Evolutionary conservation across 2,888 invertebrate genomes (phyloP), one percentile per base, ranked within the genome.

Genomic region (Lypha dubia): DNA sequence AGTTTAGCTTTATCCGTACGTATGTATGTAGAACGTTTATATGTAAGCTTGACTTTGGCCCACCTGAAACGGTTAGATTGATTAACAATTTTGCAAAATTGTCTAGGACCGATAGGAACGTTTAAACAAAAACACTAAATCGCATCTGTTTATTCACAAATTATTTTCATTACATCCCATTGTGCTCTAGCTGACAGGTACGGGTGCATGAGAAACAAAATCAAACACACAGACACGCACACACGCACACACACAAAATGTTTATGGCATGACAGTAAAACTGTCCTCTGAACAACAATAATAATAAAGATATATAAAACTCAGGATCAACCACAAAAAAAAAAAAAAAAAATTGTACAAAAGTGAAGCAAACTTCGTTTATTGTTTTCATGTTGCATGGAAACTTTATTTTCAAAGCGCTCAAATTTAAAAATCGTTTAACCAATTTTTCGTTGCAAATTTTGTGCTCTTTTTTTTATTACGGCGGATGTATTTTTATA

Each of bases 401-500:
- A 84, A 84, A 84, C 76, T 80, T 84, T 77, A 49, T 56, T 79
- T 79, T 73, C 76, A 73, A 80, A 76, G 80, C n/a, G n/a, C 76
- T 84, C 46, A 35, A 73, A 75, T 76, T 84, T 80, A 80, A 84
- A 84, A 76, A 84, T 76, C 80, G 80, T 84, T 84, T 84, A 84
- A 80, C 58, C 17, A 28, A 71, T 60, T 84, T 79, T 76, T 53
- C 53, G 8, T 22, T 20, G 17, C 22, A 38, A 20, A 9, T 15
- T 15, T 44, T 56, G 1, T 20, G 20, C 32, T 51, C 41, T n/a
- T n/a, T n/a, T n/a, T n/a, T n/a, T 28, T 35, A 22, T 60, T 53
- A 35, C 11, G 20, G 24, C 11, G 24, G 1, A 24, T 56, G 17
- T 35, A 2, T 49, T 58, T 56, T 44, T 53, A 9, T 79, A 13